These are phyloP conservation scores for Lasioglossum morio DNA, from an alignment of 2,888 invertebrate species.

Conservation along the genomic window DNA sequence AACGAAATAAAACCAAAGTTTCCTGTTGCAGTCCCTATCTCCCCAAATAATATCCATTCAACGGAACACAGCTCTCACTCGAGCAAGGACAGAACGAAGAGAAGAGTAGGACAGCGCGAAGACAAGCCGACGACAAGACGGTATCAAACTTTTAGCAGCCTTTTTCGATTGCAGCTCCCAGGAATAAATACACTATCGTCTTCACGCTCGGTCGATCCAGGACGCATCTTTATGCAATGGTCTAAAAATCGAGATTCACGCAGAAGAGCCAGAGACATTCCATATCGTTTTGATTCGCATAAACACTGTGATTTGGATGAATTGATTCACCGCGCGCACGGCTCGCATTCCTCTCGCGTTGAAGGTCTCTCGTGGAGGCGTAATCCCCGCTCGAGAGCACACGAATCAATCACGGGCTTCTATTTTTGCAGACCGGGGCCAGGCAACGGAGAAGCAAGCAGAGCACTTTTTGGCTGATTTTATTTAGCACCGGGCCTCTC, in stretches of 20 bases:
- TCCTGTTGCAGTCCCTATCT: not conserved
- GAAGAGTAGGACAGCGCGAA: not conserved
- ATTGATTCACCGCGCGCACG: constrained; percentile 43
- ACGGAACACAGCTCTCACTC: not conserved
- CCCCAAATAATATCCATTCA: not conserved
- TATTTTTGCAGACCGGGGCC: constrained; percentile 37
- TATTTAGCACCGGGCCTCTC: constrained; percentile 27
- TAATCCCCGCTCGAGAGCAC: constrained; percentile 11
- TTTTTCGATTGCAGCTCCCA: not conserved
- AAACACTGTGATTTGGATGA: constrained; percentile 44
- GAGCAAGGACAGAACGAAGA: not conserved
- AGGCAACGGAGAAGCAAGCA: not conserved
- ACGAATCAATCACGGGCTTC: constrained; percentile 57
- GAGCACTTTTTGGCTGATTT: constrained; percentile 29
- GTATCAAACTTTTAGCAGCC: not conserved
- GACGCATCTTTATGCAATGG: not conserved
- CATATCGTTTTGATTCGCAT: not conserved
- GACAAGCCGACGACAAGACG: not conserved
- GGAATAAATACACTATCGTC: not conserved
- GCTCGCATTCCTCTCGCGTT: constrained; percentile 41
- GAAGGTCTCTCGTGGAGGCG: constrained; percentile 3
- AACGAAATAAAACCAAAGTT: not conserved
- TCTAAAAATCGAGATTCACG: not conserved
- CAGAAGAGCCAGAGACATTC: not conserved
- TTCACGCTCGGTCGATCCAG: not conserved